A percentile compares a stretch with the other conserved stretches of the same genome.
Evolutionary conservation across 2,888 invertebrate genomes (phyloP).

Genomic region (Heteromyza rotundicornis): DNA sequence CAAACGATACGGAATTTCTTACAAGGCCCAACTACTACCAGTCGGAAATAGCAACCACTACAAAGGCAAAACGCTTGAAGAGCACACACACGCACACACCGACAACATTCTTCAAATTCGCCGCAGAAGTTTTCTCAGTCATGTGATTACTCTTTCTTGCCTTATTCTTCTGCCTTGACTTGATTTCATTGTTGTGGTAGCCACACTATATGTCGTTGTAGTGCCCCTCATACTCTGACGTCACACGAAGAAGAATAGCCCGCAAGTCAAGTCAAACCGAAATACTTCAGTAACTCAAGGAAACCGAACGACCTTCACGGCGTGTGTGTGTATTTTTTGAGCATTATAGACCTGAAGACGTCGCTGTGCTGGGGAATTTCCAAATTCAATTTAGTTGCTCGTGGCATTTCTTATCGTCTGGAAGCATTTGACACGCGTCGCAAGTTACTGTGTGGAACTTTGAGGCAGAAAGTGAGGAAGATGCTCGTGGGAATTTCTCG

Average conservation of each 20-base stretch:
- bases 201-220: constrained; percentile 2
- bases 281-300: constrained; percentile 35
- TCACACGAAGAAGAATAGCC: constrained; percentile 32
- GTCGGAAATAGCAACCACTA: background rate
- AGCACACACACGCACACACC: background rate
- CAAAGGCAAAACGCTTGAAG: background rate
- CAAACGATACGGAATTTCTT: constrained; percentile 29
- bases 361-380: background rate
- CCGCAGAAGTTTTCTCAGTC: background rate
- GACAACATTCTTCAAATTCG: constrained; percentile 1
- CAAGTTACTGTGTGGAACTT: too few relatives aligned
- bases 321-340: constrained; percentile 6
- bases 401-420: background rate
- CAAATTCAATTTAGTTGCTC: background rate
- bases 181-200: constrained; percentile 37
- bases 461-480: background rate
- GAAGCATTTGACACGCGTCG: background rate
- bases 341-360: background rate
- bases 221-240: constrained; percentile 48
- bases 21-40: constrained; percentile 27
- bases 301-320: constrained; percentile 49
- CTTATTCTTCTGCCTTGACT: background rate
- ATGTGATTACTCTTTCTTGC: too few relatives aligned
- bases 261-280: background rate
- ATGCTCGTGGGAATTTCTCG: constrained; percentile 28